phyloP scores from a whole-genome alignment of 2,888 invertebrate genomes.

The Lithophane leautieri region DNA sequence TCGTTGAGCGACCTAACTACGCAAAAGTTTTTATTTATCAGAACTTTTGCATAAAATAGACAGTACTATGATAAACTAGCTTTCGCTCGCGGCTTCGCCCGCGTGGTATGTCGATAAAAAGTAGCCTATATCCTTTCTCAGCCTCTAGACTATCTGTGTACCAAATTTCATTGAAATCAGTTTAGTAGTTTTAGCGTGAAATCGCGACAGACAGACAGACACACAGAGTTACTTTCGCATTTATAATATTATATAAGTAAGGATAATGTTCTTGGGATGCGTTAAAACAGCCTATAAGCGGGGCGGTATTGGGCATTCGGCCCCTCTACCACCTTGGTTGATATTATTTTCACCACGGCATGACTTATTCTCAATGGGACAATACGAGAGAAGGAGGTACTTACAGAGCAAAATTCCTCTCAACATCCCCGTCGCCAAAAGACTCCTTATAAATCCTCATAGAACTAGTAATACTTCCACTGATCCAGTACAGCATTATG shows the following conservation, averaged over 20 bases:
- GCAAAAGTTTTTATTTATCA: too few species aligned
- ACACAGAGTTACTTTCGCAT: too few species aligned
- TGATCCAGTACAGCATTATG: conserved; percentile 90
- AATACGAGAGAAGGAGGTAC: not conserved
- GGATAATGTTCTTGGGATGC: not conserved
- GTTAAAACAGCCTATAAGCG: not conserved
- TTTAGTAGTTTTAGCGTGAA: too few species aligned
- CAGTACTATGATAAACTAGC: not conserved
- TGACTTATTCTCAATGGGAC: not conserved
- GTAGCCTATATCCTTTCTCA: too few species aligned
- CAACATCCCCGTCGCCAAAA: conserved; percentile 75
- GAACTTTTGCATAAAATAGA: not conserved
- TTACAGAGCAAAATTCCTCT: conserved; percentile 76
- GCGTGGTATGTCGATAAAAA: too few species aligned
- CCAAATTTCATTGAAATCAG: too few species aligned
- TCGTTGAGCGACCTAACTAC: too few species aligned
- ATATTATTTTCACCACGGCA: not conserved
- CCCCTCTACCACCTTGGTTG: not conserved
- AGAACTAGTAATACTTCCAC: conserved; percentile 86
- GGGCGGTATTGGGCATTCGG: not conserved
- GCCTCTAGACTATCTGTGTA: too few species aligned
- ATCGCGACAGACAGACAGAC: too few species aligned
- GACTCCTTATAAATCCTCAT: conserved; percentile 92
- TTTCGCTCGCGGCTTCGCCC: too few species aligned
- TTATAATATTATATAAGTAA: too few species aligned